These are phyloP conservation scores for Pemphigus obesinymphae DNA, from an alignment of 1,140 invertebrate genomes.

Conservation along the genomic window DNA sequence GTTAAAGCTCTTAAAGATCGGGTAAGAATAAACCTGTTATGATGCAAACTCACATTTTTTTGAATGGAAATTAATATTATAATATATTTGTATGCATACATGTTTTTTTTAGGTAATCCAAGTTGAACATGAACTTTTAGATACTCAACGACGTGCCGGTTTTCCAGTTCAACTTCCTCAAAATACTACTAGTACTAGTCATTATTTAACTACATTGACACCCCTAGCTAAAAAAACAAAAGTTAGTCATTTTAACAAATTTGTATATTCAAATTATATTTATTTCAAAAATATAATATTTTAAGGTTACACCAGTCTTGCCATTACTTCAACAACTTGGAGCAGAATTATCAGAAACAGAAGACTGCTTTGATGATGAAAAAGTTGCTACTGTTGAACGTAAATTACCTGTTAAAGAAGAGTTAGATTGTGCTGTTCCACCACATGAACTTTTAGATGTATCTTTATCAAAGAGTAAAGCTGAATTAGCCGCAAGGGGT, in stretches of 20 bases:
- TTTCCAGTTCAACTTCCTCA: constrained; percentile 76
- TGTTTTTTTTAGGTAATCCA: constrained; percentile 59
- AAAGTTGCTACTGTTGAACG: constrained; percentile 72
- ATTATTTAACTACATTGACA: constrained; percentile 18
- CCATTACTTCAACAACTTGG: constrained; percentile 60
- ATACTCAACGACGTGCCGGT: constrained; percentile 80
- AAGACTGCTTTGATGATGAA: constrained; percentile 67
- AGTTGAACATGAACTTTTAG: constrained; percentile 65
- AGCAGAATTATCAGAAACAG: constrained; percentile 64
- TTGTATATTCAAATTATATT: background rate
- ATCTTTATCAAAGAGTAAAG: constrained; percentile 80
- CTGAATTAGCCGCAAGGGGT: constrained; percentile 71
- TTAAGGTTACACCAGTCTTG: constrained; percentile 46
- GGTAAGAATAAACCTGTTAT: constrained; percentile 55
- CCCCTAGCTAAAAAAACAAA: constrained; percentile 14
- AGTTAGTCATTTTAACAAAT: background rate
- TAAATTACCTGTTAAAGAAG: constrained; percentile 68
- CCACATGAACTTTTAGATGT: constrained; percentile 79
- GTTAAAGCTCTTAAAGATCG: constrained; percentile 82
- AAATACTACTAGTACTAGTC: constrained; percentile 59
- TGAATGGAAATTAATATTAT: no score
- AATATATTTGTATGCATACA: no score
- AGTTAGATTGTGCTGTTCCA: constrained; percentile 79
- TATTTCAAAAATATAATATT: background rate
- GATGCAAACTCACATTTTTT: no score